Evolutionary conservation across 2,113 vertebrate species (phyloP), one percentile per base, ranked within the genome.

Genomic region (Pelecanus crispus): DNA sequence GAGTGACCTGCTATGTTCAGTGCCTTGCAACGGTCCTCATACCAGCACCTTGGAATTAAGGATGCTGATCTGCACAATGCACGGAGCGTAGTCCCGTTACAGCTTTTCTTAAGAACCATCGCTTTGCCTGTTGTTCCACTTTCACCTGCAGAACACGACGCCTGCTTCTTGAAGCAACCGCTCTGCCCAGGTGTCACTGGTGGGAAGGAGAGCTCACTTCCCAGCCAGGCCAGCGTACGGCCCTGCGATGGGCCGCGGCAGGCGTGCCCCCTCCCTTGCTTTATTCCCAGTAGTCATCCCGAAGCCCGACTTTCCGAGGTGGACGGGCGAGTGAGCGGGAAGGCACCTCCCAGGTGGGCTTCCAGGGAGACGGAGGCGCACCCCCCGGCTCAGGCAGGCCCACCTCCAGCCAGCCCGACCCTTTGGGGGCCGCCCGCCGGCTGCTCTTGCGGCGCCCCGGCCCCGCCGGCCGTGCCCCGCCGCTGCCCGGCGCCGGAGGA

Each of bases 51-150:
- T 12, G 72, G 75, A 17, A 12, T 20, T 6, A 19, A 29, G 31
- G 62, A 6, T 9, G 47, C 31, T 11, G 61, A 19, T 19, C 17
- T 4, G 28, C 62, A 19, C 28, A 7, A 11, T 0, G 22, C 50
- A 3, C 0, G 24, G 44, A 24, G 19, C 2, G 0, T 0, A 3
- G 24, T 6, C 5, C 5, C 1, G 0, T 31, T 29, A 15, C 0
- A 3, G 38, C 29, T 77, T 66, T 66, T 10, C 78, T 59, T 13
- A 24, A 58, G 38, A 68, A 7, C 13, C n/a, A 3, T 0, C 36
- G 52, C 56, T 86, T 20, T 38, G 34, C 31, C 21, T 9, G 5
- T 9, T 3, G 28, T 20, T 38, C 22, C 6, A 4, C 62, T 40
- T 61, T 7, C 50, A 34, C 28, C 62, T 13, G 71, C 34, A 55